Evolutionary conservation across 1,140 invertebrate species (phyloP), one percentile per base, ranked within the genome.

Genomic region (Lasaia peninsularis): DNA sequence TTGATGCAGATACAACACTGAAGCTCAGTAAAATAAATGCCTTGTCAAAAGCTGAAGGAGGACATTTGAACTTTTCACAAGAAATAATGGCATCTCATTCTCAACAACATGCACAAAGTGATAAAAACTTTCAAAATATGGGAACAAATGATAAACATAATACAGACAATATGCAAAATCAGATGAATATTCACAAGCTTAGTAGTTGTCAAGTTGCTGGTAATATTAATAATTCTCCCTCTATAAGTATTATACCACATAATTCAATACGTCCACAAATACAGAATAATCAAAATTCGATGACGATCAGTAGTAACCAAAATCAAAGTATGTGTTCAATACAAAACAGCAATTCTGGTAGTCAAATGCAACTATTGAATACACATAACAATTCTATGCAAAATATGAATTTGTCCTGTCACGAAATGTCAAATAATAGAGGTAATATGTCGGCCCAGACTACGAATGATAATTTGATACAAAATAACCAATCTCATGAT

Each of bases 61-160:
- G 86, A 0, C 86, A 86, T 65, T 69, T 86, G 59, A 88, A 86
- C 56, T 88, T 87, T 56, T 85, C 80, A 2, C 86, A 83, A 75
- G 86, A 88, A 72, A 86, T 88, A 52, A 86, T 88, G 80, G 75
- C 83, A 52, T 80, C 86, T n/a, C 86, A 88, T 71, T 78, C 86
- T 2, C 85, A 86, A 59, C 83, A 87, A 59, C 75, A 86, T 71
- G 55, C 66, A 7, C 82, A 85, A 50, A 86, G 73, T 67, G 86
- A 88, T 28, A 88, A 88, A 61, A 67, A 51, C 62, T 88, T 86
- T 63, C 86, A 88, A 70, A 88, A 81, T 58, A 80, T 88, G 65
- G 81, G 78, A 40, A 56, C 60, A 12, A 75, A 56, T 63, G 82
- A 86, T 7, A 86, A 88, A 64, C 80, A 86, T 53, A 73, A 65